Conservation (phyloP, 2,113 vertebrate genomes). For the Pteruthius melanotis region DNA sequence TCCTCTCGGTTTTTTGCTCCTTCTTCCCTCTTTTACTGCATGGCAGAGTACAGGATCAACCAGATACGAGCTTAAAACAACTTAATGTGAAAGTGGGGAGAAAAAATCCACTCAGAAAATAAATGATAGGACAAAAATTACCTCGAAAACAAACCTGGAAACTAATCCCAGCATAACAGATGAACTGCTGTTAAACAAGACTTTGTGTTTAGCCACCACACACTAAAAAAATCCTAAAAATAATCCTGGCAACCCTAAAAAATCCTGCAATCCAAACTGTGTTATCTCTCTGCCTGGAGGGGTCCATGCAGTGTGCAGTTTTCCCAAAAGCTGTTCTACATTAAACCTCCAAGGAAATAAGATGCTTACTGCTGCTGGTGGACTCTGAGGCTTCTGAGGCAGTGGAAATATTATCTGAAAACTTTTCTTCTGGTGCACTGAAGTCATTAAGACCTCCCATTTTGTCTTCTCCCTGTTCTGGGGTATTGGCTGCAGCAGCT, state of each 20-base stretch:
- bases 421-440: conserved; percentile 86
- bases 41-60: neutral
- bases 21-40: neutral
- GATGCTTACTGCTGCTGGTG: conserved; percentile 80
- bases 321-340: conserved; percentile 14
- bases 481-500: conserved; percentile 60
- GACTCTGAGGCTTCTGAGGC: conserved; percentile 92
- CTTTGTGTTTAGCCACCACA: neutral
- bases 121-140: rapidly evolving
- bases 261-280: neutral
- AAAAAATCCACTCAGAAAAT: neutral
- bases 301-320: conserved; percentile 16
- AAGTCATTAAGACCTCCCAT: conserved; percentile 71
- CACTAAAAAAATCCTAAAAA: neutral
- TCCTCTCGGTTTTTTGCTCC: neutral
- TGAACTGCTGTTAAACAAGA: neutral
- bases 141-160: neutral
- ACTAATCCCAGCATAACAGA: neutral
- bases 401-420: conserved; percentile 88
- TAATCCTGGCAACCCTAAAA: neutral
- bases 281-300: neutral
- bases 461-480: conserved; percentile 79
- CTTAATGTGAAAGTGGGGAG: rapidly evolving
- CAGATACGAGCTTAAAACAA: neutral
- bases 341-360: conserved; percentile 55